A percentile compares a stretch with the other conserved stretches of the same genome.
Conservation (phyloP, 2,113 vertebrate genomes). For the Silurus glanis region DNA sequence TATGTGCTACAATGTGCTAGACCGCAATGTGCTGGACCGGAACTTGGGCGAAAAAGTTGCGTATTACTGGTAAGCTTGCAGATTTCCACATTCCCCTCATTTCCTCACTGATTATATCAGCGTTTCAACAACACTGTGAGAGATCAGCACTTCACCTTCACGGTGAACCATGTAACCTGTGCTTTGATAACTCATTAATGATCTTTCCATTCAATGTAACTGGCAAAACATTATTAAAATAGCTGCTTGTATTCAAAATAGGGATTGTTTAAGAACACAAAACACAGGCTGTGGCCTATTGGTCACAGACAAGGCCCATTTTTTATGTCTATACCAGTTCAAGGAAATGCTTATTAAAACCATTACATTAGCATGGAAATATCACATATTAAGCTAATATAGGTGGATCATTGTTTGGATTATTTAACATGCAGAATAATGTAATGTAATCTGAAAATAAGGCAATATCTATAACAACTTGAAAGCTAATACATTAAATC, state of each 20-base stretch:
- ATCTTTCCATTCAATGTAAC: neutral
- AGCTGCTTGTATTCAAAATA: neutral
- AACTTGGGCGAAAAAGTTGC: slow-evolving; percentile 75
- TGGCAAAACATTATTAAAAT: neutral
- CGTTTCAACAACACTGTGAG: neutral
- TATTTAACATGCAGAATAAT: neutral
- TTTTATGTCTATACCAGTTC: neutral
- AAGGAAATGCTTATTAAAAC: neutral
- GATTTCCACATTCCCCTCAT: neutral
- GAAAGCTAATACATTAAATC: neutral
- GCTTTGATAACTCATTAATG: neutral
- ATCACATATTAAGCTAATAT: neutral
- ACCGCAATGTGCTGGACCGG: slow-evolving; percentile 72
- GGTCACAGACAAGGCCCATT: neutral
- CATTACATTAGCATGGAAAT: neutral
- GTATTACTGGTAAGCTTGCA: slow-evolving; percentile 76
- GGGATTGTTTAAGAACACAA: too few species aligned
- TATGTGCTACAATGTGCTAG: slow-evolving; percentile 80
- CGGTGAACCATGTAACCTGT: neutral
- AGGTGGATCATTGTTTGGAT: neutral
- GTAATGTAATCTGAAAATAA: neutral
- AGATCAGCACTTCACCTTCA: neutral
- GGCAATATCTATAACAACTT: neutral
- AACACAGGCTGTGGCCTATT: neutral
- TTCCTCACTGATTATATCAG: neutral